Conservation (phyloP, 2,888 invertebrate genomes). For the Brachyptera putata region DNA sequence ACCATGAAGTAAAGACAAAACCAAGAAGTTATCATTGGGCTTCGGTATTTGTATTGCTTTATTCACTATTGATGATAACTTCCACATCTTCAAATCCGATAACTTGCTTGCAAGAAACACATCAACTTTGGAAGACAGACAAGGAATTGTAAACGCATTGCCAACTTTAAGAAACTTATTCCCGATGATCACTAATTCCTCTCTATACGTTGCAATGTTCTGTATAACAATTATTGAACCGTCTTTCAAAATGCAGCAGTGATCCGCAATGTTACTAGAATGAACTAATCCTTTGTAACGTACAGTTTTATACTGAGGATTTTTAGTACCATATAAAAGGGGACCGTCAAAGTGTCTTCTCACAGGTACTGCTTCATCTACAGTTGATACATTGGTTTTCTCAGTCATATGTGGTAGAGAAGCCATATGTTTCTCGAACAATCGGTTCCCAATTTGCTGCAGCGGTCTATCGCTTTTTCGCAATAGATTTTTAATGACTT, state of each 20-base stretch:
- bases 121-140: slow-evolving; percentile 2
- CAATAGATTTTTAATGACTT: slow-evolving; percentile 24
- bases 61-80: neutral
- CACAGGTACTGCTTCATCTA: neutral
- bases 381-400: neutral
- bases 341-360: slow-evolving; percentile 3
- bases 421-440: neutral
- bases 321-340: slow-evolving; percentile 5
- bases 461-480: slow-evolving; percentile 22
- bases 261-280: slow-evolving; percentile 1
- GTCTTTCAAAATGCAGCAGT: slow-evolving; percentile 14
- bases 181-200: neutral
- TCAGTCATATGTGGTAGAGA: neutral
- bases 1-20: slow-evolving; percentile 5
- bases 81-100: neutral
- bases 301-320: slow-evolving; percentile 7
- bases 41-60: slow-evolving; percentile 2
- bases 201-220: slow-evolving; percentile 3
- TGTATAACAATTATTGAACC: neutral
- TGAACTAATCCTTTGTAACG: neutral
- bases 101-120: slow-evolving; percentile 8
- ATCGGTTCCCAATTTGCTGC: slow-evolving; percentile 21
- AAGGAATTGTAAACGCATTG: slow-evolving; percentile 1
- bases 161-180: neutral
- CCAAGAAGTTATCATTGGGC: neutral